Conservation (phyloP, 2,797 vertebrate species). For the Erpetoichthys calabaricus region DNA sequence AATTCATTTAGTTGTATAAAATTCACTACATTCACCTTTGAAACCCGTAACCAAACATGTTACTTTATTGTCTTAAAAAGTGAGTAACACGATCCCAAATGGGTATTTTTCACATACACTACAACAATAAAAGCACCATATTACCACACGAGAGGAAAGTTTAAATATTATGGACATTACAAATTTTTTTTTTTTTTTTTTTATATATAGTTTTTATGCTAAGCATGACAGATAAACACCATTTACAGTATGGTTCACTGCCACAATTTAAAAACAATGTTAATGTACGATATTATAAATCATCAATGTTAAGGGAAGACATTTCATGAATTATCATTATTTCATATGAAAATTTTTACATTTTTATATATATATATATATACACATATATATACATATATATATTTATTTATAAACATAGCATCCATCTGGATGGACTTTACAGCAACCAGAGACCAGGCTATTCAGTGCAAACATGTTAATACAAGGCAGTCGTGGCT, state of each 20-base stretch:
- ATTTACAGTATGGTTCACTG: conserved; percentile 94
- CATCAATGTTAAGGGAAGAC: conserved; percentile 93
- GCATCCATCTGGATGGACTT: conserved; percentile 73
- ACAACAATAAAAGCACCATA: conserved; percentile 92
- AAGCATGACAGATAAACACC: conserved; percentile 95
- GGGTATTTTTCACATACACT: conserved; percentile 85
- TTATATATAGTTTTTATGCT: conserved; percentile 96
- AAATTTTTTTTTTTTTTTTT: conserved; percentile 59
- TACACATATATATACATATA: too few relatives aligned
- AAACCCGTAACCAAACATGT: conserved; percentile 82
- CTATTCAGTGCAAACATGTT: conserved; percentile 85
- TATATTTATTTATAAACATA: conserved; percentile 59
- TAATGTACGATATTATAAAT: conserved; percentile 92
- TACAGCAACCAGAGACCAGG: conserved; percentile 79
- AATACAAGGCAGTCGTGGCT: conserved; percentile 79
- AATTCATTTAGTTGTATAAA: too few relatives aligned
- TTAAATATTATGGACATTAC: conserved; percentile 90
- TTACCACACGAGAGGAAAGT: conserved; percentile 91
- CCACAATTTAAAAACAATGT: conserved; percentile 89
- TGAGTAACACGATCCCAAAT: conserved; percentile 83
- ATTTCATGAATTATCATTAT: conserved; percentile 90
- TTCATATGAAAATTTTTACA: conserved; percentile 82
- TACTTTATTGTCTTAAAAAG: conserved; percentile 99
- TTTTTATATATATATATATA: conserved; percentile 7
- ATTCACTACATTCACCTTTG: conserved; percentile 24